A percentile compares a stretch with the other conserved stretches of the same genome.
phyloP scores from a whole-genome alignment of 2,797 vertebrate species.

The Fistularia commersonii region DNA sequence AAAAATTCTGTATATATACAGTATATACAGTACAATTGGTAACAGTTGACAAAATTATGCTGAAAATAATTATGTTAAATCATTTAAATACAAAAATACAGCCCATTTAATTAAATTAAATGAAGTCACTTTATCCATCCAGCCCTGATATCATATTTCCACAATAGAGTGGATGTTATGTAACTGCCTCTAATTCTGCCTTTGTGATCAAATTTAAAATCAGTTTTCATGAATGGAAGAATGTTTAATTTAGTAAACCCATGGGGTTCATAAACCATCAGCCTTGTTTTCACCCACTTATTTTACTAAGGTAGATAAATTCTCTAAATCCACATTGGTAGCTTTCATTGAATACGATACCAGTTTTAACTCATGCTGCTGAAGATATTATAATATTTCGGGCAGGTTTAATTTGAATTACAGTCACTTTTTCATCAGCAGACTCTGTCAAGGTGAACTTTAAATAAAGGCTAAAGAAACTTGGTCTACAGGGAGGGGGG shows the following conservation, averaged over 20 bases:
- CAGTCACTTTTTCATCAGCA: constrained; percentile 1
- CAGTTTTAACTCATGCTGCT: neutral
- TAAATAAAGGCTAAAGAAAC: neutral
- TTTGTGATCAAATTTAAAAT: constrained; percentile 5
- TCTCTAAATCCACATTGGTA: neutral
- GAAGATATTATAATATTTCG: neutral
- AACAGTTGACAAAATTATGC: no score
- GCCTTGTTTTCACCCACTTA: constrained; percentile 1
- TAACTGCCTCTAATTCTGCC: neutral
- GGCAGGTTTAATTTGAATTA: neutral
- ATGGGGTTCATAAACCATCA: neutral
- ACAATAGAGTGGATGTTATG: neutral
- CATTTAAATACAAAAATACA: no score
- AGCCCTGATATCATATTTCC: neutral
- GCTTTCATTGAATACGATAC: neutral
- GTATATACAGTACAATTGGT: no score
- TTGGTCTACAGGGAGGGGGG: constrained; percentile 68
- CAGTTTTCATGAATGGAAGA: neutral
- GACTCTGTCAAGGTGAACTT: constrained; percentile 3
- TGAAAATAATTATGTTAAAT: no score
- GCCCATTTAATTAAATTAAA: no score
- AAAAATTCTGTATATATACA: no score
- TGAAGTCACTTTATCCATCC: neutral
- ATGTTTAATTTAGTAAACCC: neutral
- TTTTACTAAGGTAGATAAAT: neutral